These are phyloP conservation scores for Tadarida brasiliensis DNA, from an alignment of 2,797 vertebrate genomes.

Conservation along the genomic window DNA sequence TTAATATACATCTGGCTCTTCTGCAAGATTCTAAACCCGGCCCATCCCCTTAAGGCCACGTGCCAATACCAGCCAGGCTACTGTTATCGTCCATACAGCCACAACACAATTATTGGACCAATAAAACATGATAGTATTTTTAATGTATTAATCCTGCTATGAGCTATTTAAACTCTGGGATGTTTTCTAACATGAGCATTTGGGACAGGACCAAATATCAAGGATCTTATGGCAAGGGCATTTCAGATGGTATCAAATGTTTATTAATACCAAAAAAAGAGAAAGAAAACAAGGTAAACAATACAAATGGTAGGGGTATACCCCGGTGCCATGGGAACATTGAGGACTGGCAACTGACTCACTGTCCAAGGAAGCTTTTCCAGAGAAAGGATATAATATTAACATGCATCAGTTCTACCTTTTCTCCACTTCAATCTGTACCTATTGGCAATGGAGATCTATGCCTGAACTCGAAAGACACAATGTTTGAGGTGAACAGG, in stretches of 20 bases:
- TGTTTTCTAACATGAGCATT: not conserved
- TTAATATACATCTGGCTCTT: not conserved
- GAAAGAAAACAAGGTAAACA: not conserved
- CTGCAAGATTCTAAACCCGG: not conserved
- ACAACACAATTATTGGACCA: not conserved
- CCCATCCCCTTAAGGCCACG: not conserved
- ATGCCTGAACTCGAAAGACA: not conserved
- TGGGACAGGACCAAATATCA: not conserved
- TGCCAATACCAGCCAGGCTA: not conserved
- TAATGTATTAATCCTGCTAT: not conserved
- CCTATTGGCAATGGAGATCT: not conserved
- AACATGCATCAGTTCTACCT: not conserved
- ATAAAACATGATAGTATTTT: not conserved
- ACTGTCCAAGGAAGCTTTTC: not conserved
- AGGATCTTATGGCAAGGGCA: not conserved
- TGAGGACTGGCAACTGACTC: rapidly evolving
- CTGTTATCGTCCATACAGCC: not conserved
- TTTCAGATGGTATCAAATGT: not conserved
- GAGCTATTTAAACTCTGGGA: not conserved
- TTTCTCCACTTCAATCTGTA: not conserved
- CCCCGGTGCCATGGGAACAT: rapidly evolving
- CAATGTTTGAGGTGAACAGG: not conserved
- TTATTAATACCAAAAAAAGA: not conserved
- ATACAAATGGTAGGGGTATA: not conserved
- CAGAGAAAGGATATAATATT: not conserved